phyloP scores from a whole-genome alignment of 2,888 invertebrate genomes.

The Noctua janthina region DNA sequence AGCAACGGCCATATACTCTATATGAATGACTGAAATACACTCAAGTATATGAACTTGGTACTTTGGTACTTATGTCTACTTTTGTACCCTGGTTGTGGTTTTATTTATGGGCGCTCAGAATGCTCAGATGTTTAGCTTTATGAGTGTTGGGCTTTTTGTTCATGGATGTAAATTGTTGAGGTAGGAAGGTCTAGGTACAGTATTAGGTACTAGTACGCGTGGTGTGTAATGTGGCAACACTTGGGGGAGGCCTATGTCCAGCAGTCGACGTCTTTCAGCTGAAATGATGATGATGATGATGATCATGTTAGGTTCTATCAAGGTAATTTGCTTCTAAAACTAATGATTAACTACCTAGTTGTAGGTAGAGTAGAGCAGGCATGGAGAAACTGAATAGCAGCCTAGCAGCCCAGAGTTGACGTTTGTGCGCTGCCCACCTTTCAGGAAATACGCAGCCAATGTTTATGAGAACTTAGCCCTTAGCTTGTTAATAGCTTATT shows the following conservation, averaged over 20 bases:
- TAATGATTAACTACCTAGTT: too few relatives aligned
- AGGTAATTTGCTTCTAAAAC: too few relatives aligned
- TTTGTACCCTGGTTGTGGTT: slow-evolving; percentile 36
- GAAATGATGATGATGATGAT: too few relatives aligned
- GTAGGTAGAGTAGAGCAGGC: too few relatives aligned
- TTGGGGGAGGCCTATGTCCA: too few relatives aligned
- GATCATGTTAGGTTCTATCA: too few relatives aligned
- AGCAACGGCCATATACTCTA: slow-evolving; percentile 71
- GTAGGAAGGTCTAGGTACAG: neutral
- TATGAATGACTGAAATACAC: slow-evolving; percentile 70
- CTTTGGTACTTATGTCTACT: slow-evolving; percentile 37
- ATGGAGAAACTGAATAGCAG: neutral
- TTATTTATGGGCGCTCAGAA: slow-evolving; percentile 39
- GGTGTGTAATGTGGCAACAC: too few relatives aligned
- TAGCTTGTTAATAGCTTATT: neutral
- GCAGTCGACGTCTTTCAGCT: too few relatives aligned
- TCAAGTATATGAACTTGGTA: slow-evolving; percentile 53
- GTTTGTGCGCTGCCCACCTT: neutral
- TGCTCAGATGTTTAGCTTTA: slow-evolving; percentile 14
- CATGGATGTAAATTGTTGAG: slow-evolving; percentile 1
- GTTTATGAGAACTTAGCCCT: neutral
- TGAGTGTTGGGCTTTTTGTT: slow-evolving; percentile 19
- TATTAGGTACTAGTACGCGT: neutral
- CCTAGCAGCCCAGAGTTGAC: neutral
- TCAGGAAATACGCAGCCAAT: neutral